Conservation (phyloP, 2,113 vertebrate genomes). For the Siniperca knerii region DNA sequence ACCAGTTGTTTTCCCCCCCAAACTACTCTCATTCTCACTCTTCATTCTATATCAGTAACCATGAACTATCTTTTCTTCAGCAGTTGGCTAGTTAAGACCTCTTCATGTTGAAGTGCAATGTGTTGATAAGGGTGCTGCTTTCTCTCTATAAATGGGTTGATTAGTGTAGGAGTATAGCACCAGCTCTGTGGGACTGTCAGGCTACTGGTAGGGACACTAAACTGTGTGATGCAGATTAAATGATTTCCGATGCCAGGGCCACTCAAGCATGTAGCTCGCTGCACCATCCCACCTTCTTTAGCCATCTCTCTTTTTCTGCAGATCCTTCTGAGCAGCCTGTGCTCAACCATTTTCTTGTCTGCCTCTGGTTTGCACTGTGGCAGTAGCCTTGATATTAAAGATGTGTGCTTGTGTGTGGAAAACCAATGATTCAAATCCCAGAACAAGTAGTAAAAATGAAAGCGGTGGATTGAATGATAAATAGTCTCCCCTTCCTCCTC, state of each 20-base stretch:
- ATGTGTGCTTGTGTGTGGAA: not conserved
- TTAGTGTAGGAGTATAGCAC: conserved; percentile 52
- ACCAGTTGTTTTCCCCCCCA: not conserved
- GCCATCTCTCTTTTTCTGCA: conserved; percentile 29
- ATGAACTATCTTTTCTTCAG: conserved; percentile 70
- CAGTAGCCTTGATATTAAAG: conserved; percentile 29
- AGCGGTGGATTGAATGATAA: conserved; percentile 2
- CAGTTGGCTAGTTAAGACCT: conserved; percentile 46
- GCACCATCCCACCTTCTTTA: conserved; percentile 29
- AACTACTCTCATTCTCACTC: conserved; percentile 22
- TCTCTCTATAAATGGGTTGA: conserved; percentile 32
- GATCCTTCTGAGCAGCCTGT: conserved; percentile 29
- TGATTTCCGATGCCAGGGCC: conserved; percentile 77
- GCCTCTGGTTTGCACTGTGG: conserved; percentile 29
- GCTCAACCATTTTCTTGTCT: conserved; percentile 47
- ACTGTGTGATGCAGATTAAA: conserved; percentile 82
- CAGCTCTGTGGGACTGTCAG: conserved; percentile 62
- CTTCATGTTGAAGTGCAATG: conserved; percentile 18
- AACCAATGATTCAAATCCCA: not conserved
- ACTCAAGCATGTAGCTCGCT: conserved; percentile 62
- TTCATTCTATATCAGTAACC: conserved; percentile 17
- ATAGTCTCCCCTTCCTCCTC: not conserved
- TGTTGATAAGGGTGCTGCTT: conserved; percentile 53
- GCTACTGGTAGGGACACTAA: conserved; percentile 66
- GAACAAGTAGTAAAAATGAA: not conserved